phyloP scores from a whole-genome alignment of 2,797 vertebrate species.

The Amphiprion clarkii region DNA sequence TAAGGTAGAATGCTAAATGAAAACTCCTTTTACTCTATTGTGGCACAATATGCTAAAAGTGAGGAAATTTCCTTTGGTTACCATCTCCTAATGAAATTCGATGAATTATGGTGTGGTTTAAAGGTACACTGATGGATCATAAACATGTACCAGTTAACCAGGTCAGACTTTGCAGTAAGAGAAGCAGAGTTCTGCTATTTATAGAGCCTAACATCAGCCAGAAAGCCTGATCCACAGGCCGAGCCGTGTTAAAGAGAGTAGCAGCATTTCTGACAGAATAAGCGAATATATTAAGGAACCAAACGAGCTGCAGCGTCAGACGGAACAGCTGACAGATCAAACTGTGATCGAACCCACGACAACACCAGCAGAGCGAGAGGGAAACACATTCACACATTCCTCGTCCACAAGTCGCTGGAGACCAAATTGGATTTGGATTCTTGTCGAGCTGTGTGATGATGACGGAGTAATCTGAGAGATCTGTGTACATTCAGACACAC shows the following conservation, averaged over 20 bases:
- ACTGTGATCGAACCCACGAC: constrained; percentile 11
- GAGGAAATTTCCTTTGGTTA: neutral
- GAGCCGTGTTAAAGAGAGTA: too few species aligned
- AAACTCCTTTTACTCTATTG: too few species aligned
- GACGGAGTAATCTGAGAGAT: constrained; percentile 62
- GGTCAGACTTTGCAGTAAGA: constrained; percentile 25
- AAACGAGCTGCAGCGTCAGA: constrained; percentile 17
- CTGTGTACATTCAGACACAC: constrained; percentile 43
- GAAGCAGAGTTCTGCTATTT: constrained; percentile 27
- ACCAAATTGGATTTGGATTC: constrained; percentile 65
- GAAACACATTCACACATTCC: constrained; percentile 26
- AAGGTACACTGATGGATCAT: neutral
- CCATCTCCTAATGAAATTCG: neutral
- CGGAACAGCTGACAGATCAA: constrained; percentile 10
- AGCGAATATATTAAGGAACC: neutral
- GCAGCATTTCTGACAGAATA: neutral
- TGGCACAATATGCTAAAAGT: neutral
- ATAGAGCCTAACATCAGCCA: constrained; percentile 45
- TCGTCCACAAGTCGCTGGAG: neutral
- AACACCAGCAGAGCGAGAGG: too few species aligned
- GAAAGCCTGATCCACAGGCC: constrained; percentile 11
- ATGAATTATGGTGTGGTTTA: too few species aligned
- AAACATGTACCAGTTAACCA: constrained; percentile 18
- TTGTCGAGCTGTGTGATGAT: constrained; percentile 38
- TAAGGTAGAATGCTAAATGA: too few species aligned